phyloP scores from a whole-genome alignment of 2,797 vertebrate species.

The Iguana delicatissima region DNA sequence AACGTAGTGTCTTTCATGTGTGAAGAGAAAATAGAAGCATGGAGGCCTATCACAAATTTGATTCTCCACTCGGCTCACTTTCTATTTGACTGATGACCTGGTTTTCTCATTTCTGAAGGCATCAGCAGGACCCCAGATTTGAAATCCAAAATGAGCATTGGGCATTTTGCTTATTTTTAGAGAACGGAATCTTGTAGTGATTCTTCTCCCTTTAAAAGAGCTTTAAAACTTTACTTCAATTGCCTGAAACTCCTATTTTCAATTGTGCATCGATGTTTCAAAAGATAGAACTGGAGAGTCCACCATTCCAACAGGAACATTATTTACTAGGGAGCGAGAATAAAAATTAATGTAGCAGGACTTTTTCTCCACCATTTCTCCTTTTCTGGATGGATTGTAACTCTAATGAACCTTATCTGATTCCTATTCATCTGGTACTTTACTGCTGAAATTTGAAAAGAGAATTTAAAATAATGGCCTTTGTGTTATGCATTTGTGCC shows the following conservation, averaged over 20 bases:
- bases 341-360: conserved; percentile 92
- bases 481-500: conserved; percentile 57
- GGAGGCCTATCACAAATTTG: conserved; percentile 22
- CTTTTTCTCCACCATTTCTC: conserved; percentile 79
- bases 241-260: conserved; percentile 46
- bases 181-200: not conserved
- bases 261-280: conserved; percentile 64
- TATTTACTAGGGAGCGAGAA: conserved; percentile 89
- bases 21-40: conserved; percentile 43
- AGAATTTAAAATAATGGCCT: conserved; percentile 71
- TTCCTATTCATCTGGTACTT: conserved; percentile 83
- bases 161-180: not conserved
- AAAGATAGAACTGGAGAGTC: conserved; percentile 74
- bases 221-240: conserved; percentile 30
- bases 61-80: conserved; percentile 35
- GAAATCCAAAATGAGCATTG: not conserved
- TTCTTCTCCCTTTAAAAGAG: not conserved
- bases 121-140: not conserved
- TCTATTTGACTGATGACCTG: conserved; percentile 1
- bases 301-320: conserved; percentile 83
- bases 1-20: conserved; percentile 55
- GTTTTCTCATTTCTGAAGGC: conserved; percentile 17
- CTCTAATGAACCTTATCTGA: conserved; percentile 91
- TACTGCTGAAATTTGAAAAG: conserved; percentile 68
- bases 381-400: conserved; percentile 84